Percentiles rank a stretch among this genome's conserved stretches.
phyloP scores from a whole-genome alignment of 2,113 vertebrate species.

The Saguinus imperator region DNA sequence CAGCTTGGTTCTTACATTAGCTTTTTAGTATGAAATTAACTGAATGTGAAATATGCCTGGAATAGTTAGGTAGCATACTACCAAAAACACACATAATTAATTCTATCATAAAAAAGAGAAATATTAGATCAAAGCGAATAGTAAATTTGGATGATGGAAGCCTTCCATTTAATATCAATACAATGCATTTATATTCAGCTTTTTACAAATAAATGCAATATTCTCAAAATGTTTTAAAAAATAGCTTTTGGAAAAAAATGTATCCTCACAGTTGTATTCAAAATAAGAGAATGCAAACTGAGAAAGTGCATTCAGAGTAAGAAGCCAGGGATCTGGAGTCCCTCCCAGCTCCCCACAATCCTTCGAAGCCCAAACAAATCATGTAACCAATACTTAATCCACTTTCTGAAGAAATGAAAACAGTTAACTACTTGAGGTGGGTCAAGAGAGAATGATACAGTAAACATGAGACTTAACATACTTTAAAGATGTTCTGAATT shows the following conservation, averaged over 20 bases:
- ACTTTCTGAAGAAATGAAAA: constrained; percentile 26
- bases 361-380: neutral
- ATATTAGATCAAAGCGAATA: constrained; percentile 77
- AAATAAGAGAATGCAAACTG: neutral
- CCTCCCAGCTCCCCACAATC: accelerated
- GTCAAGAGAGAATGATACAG: neutral
- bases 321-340: neutral
- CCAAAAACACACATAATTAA: constrained; percentile 59
- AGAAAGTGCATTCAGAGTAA: neutral
- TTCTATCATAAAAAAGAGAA: neutral
- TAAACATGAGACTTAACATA: neutral
- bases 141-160: constrained; percentile 72
- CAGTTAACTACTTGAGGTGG: neutral
- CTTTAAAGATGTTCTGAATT: neutral
- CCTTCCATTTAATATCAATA: constrained; percentile 55
- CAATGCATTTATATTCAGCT: constrained; percentile 66
- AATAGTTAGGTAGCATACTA: constrained; percentile 79
- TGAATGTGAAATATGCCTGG: constrained; percentile 78
- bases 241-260: constrained; percentile 47
- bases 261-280: constrained; percentile 19
- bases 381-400: neutral
- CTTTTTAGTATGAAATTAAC: constrained; percentile 76
- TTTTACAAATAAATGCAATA: constrained; percentile 72
- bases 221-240: constrained; percentile 51
- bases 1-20: constrained; percentile 67